These are phyloP conservation scores for Tyrannus savana DNA, from an alignment of 2,113 vertebrate species.

Conservation along the genomic window DNA sequence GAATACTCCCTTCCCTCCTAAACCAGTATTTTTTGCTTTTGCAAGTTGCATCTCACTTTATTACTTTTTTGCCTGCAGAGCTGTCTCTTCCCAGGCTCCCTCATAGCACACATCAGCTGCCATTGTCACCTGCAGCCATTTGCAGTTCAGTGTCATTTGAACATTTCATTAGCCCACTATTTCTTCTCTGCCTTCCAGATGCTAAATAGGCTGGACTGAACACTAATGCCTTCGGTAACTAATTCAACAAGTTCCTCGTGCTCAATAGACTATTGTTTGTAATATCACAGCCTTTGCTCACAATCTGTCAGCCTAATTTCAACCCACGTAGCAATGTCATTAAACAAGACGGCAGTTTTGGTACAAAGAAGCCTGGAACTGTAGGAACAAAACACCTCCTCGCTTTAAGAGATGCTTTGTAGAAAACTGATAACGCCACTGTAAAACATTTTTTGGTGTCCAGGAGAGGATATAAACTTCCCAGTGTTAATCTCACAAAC, in stretches of 20 bases:
- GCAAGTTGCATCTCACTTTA: not conserved
- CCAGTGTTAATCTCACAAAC: not conserved
- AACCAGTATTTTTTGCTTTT: not conserved
- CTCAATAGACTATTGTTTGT: slow-evolving; percentile 52
- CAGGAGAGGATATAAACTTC: not conserved
- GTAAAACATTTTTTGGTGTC: not conserved
- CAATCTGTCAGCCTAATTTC: slow-evolving; percentile 64
- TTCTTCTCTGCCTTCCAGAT: slow-evolving; percentile 46
- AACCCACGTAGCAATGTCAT: slow-evolving; percentile 48
- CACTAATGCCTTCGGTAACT: slow-evolving; percentile 22
- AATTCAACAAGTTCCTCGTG: slow-evolving; percentile 51
- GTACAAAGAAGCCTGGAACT: slow-evolving; percentile 40
- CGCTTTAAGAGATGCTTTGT: not conserved
- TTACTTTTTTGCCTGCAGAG: not conserved
- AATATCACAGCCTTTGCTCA: slow-evolving; percentile 54
- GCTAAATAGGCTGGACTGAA: slow-evolving; percentile 14
- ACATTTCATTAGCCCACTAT: not conserved
- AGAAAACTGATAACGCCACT: not conserved
- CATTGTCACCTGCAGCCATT: slow-evolving; percentile 20
- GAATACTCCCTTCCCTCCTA: not conserved
- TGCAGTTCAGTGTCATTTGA: not conserved
- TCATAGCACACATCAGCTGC: not conserved
- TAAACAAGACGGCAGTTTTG: slow-evolving; percentile 29
- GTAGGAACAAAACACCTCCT: slow-evolving; percentile 33
- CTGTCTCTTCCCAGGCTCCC: not conserved